These are phyloP conservation scores for Diorhabda elongata DNA, from an alignment of 1,140 invertebrate species.

Conservation along the genomic window DNA sequence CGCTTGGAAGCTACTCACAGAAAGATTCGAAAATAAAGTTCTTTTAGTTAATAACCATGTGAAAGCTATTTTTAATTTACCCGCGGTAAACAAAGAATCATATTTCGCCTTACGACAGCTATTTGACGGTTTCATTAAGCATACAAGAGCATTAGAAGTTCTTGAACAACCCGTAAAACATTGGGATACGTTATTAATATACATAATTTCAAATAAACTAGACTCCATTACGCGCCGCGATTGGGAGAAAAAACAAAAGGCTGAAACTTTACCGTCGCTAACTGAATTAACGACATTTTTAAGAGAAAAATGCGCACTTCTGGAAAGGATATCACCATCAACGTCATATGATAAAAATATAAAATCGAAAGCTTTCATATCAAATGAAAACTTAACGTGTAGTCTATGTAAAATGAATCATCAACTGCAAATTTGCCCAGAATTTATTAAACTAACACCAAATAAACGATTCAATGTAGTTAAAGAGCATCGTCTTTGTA, in stretches of 20 bases:
- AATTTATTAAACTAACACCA: slow-evolving; percentile 3
- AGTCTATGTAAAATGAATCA: neutral
- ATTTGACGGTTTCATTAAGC: slow-evolving; percentile 39
- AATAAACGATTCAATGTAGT: neutral
- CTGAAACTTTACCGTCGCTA: neutral
- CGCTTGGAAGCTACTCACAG: slow-evolving; percentile 42
- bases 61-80: slow-evolving; percentile 36
- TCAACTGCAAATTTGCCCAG: slow-evolving; percentile 3
- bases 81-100: slow-evolving; percentile 30
- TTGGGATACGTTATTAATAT: slow-evolving; percentile 20
- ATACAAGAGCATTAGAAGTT: slow-evolving; percentile 38
- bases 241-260: slow-evolving; percentile 12
- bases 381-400: neutral
- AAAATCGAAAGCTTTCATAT: neutral
- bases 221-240: slow-evolving; percentile 14
- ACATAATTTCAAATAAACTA: slow-evolving; percentile 18
- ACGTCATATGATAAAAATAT: neutral
- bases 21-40: slow-evolving; percentile 43
- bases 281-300: neutral
- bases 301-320: neutral
- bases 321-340: neutral
- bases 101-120: slow-evolving; percentile 34
- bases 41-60: slow-evolving; percentile 42
- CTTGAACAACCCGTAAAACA: slow-evolving; percentile 33
- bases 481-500: too few species aligned